A percentile compares a stretch with the other conserved stretches of the same genome.
Evolutionary conservation across 2,797 vertebrate genomes (phyloP).

Genomic region (Acrossocheilus wenchowensis): DNA sequence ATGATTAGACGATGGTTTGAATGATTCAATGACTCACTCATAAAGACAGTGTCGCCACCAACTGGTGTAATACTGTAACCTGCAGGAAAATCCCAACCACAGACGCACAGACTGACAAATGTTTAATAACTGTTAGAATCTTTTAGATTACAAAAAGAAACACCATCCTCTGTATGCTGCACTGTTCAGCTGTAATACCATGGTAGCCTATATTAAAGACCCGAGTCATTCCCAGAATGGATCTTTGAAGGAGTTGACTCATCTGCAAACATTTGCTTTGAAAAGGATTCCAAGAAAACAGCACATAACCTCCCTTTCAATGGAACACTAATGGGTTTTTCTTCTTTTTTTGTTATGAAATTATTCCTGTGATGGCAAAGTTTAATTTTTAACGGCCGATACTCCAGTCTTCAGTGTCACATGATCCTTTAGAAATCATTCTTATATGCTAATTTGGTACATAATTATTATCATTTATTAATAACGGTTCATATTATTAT

Average conservation of each 20-base stretch:
- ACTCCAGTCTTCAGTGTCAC: not conserved
- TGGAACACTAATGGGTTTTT: not conserved
- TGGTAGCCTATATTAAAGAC: not conserved
- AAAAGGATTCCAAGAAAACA: not conserved
- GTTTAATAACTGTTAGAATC: not conserved
- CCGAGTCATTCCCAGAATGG: not conserved
- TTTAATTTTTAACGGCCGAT: not conserved
- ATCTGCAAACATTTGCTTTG: constrained; percentile 4
- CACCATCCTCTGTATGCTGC: not conserved
- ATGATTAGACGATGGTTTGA: not conserved
- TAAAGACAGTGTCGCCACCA: not conserved
- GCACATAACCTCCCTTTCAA: not conserved
- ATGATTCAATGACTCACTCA: not conserved
- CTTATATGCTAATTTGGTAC: not conserved
- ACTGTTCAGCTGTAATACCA: not conserved
- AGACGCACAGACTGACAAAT: not conserved
- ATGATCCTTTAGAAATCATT: not conserved
- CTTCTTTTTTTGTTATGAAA: too few species aligned
- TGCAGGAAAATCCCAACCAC: not conserved
- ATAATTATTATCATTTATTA: not conserved
- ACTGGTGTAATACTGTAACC: not conserved
- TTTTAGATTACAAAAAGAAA: not conserved
- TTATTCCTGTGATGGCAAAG: too few species aligned
- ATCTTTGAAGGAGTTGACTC: not conserved
- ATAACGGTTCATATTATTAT: not conserved